These are phyloP conservation scores for Ctenomys sociabilis DNA, from an alignment of 2,113 vertebrate genomes.

Conservation along the genomic window DNA sequence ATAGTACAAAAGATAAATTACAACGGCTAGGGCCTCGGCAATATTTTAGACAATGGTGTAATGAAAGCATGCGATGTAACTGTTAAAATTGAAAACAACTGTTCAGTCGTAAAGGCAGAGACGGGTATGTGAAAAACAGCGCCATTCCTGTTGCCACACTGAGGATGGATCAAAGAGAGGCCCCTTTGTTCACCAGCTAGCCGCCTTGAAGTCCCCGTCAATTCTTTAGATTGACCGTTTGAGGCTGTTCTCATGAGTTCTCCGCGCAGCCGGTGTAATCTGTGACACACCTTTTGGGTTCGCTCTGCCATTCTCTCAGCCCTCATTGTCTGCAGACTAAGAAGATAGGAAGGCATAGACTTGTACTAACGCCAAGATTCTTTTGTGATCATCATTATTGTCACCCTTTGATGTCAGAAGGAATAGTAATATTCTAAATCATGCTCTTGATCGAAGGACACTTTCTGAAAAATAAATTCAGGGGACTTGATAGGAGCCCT, in stretches of 20 bases:
- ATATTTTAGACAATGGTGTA: conserved; percentile 86
- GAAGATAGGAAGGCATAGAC: not conserved
- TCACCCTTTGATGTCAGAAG: not conserved
- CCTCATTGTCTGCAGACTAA: not conserved
- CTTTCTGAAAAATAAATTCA: conserved; percentile 21
- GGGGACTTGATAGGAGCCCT: not conserved
- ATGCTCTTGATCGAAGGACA: not conserved
- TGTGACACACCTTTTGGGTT: not conserved
- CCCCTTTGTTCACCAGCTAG: conserved; percentile 77
- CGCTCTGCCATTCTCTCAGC: not conserved
- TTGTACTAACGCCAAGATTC: not conserved
- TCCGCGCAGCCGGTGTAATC: not conserved
- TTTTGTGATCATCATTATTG: not conserved
- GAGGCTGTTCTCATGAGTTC: not conserved
- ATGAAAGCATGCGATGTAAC: conserved; percentile 83
- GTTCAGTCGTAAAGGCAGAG: conserved; percentile 74
- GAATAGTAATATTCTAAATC: not conserved
- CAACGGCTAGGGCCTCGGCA: conserved; percentile 78
- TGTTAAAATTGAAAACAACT: conserved; percentile 88
- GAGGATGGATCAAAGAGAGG: conserved; percentile 84
- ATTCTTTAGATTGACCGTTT: conserved; percentile 50
- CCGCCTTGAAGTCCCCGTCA: conserved; percentile 28
- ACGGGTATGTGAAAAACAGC: conserved; percentile 66
- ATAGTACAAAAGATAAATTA: conserved; percentile 88
- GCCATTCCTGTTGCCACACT: conserved; percentile 73